Evolutionary conservation across 1,140 invertebrate genomes (phyloP), one percentile per base, ranked within the genome.

Genomic region (Protaetia brevitarsis): DNA sequence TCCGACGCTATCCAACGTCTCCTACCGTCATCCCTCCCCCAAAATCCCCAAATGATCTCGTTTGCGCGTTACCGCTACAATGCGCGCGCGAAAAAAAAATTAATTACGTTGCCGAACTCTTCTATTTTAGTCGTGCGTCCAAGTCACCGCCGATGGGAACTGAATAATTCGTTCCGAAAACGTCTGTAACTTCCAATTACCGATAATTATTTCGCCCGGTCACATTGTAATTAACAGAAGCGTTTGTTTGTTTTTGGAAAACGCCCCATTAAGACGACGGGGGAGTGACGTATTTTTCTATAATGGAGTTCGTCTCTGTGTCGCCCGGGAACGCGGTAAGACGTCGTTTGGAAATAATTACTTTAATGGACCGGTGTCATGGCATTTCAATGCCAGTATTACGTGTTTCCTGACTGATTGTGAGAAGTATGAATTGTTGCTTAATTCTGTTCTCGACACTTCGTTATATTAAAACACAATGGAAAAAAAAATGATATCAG

Each of bases 131-230:
- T 37, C 34, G 16, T 16, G 2, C 34, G 5, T 37, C 34, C 11
- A 2, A 16, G 16, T 45, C 26, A 10, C 19, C 19, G 21, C 11
- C 41, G 41, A 19, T 11, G 41, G 13, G 41, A 51, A 51, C 13
- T n/a, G n/a, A 19, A 51, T 23, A 23, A 23, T 19, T 16, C 41
- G 13, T 23, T 51, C 26, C 13, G 41, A n/a, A n/a, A 51, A 51
- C 41, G 41, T 51, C 26, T 51, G 16, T 51, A 51, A 19, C 41
- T 4, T 51, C 41, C 41, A 51, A 51, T 51, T 51, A 51, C 41
- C 41, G 11, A 23, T 19, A 51, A 51, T 51, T 51, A 51, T 51
- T 21, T 26, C 21, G 19, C 41, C 26, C 5, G 41, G 41, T 51
- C 21, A 51, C 19, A 23, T 51, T 51, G 41, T 19, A 51, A 51